phyloP scores from a whole-genome alignment of 1,140 invertebrate genomes.

The Drosophila micromelanica region DNA sequence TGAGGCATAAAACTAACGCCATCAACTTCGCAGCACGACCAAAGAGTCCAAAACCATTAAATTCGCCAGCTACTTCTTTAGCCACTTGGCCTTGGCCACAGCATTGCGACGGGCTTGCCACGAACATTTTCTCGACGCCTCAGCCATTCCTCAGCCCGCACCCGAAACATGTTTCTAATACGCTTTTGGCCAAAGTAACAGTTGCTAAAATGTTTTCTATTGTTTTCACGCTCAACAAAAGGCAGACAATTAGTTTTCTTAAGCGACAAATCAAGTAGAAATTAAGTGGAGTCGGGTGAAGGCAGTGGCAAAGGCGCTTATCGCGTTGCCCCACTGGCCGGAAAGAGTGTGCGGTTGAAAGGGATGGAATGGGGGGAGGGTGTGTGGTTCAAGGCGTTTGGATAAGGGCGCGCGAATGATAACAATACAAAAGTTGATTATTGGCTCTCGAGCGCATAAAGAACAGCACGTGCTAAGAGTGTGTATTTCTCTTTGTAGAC shows the following conservation, averaged over 20 bases:
- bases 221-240: constrained; percentile 83
- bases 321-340: constrained; percentile 22
- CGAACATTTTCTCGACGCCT: constrained; percentile 1
- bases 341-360: constrained; percentile 3
- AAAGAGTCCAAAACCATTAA: constrained; percentile 40
- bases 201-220: constrained; percentile 83
- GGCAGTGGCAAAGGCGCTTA: constrained; percentile 44
- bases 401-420: constrained; percentile 56
- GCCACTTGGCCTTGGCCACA: constrained; percentile 41
- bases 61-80: constrained; percentile 36
- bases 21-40: constrained; percentile 8
- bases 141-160: background rate
- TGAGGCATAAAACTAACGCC: constrained; percentile 4
- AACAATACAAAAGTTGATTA: constrained; percentile 83
- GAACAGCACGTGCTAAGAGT: constrained; percentile 47
- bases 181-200: constrained; percentile 78
- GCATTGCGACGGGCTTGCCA: constrained; percentile 20
- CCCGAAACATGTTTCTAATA: constrained; percentile 62
- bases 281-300: constrained; percentile 75
- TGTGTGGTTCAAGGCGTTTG: constrained; percentile 19
- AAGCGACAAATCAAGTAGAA: constrained; percentile 84
- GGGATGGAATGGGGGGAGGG: background rate
- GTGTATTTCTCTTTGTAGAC: background rate
- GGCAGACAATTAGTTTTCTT: constrained; percentile 84
- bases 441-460: constrained; percentile 76